A percentile compares a stretch with the other conserved stretches of the same genome.
Evolutionary conservation across 1,140 invertebrate species (phyloP).

Genomic region (Arctopsyche grandis): DNA sequence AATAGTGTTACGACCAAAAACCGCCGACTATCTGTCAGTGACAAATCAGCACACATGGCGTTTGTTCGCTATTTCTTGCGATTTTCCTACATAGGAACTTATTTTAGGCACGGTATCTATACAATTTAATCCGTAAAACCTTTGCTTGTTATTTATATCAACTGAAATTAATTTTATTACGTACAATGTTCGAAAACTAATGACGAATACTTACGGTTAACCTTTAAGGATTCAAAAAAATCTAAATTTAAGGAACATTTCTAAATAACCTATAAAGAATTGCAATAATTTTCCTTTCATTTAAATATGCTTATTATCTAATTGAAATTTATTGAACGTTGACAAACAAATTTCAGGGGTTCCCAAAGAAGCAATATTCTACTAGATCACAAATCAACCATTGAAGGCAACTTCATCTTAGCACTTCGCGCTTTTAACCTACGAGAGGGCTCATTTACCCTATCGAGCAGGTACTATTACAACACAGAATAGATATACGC

Average conservation of each 20-base stretch:
- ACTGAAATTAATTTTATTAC: too few relatives aligned
- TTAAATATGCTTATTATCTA: too few relatives aligned
- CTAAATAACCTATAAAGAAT: too few relatives aligned
- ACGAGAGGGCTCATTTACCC: background rate
- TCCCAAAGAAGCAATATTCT: constrained; percentile 27
- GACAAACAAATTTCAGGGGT: constrained; percentile 33
- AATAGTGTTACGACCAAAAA: background rate
- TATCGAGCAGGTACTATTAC: background rate
- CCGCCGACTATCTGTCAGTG: background rate
- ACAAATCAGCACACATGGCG: background rate
- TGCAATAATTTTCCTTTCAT: too few relatives aligned
- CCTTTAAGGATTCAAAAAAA: too few relatives aligned
- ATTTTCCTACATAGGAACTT: constrained; percentile 60
- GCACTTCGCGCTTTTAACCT: constrained; percentile 35
- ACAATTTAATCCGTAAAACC: too few relatives aligned
- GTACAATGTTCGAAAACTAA: too few relatives aligned
- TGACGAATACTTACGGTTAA: too few relatives aligned
- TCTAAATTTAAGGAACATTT: too few relatives aligned
- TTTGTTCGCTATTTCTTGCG: constrained; percentile 43
- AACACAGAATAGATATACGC: too few relatives aligned
- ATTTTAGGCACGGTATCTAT: constrained; percentile 56
- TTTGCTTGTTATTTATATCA: too few relatives aligned
- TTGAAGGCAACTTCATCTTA: constrained; percentile 40
- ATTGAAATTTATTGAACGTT: too few relatives aligned
- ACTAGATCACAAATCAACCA: background rate